Base-by-base conservation (phyloP, 1,140 invertebrate genomes). In the Agrypnia vestita region DNA sequence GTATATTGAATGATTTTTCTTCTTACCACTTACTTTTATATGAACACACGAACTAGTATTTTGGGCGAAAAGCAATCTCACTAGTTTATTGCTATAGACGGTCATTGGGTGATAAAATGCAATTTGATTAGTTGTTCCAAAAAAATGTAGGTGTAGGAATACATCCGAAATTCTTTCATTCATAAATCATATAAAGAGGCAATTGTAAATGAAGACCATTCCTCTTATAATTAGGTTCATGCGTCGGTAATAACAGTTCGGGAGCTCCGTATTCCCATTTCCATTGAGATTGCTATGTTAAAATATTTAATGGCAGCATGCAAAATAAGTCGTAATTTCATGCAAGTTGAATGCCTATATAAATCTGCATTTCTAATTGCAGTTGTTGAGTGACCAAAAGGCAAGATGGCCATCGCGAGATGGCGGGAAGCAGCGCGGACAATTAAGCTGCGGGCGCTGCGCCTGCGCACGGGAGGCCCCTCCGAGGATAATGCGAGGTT, bases 341-440 rank as follows among this genome's bases (percentile, higher is more conserved):
- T 21, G 10, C 59, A 43, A 71, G 49, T 64, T 62, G 74, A 76
- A 49, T 76, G 47, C 15, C 25, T 35, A 35, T 35, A 78, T 46
- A 75, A 73, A 82, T 82, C 80, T 82, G 80, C 80, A 82, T 82
- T 82, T 71, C 64, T 82, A 82, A 82, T 82, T 81, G 76, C 76
- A 64, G 67, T 21, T 56, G 75, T 59, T 59, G 77, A 72, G 67
- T 56, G 69, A 73, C 51, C 69, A n/a, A 73, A 35, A 53, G 64
- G 47, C 47, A 51, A 47, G 80, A 77, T 56, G 62, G 72, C 59
- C 49, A 80, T 67, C 49, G 10, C 47, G 78, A 44, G 74, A 74
- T 61, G 49, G 21, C 13, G 13, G 49, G 64, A 72, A 69, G 15
- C 25, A 47, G 19, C 62, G 47, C 13, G 76, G 53, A 71, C 62